Evolutionary conservation across 92 coral and sea anemone species (phyloP), one percentile per base, ranked within the genome.

Genomic region (Siderastrea radians): DNA sequence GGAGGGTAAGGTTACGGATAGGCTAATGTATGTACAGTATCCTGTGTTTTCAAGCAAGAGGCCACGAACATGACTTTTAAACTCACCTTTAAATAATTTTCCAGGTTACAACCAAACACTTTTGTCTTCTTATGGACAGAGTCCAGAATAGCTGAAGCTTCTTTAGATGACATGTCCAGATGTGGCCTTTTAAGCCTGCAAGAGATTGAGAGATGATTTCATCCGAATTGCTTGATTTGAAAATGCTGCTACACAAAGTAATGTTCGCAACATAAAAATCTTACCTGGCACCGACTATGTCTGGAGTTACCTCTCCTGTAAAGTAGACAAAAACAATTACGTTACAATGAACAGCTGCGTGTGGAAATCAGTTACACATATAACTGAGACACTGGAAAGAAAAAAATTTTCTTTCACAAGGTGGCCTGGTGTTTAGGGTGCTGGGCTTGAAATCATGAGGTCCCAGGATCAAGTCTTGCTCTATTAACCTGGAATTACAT

Each of bases 51-150:
- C n/a, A 49, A 14, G 3, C 4, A 71, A 71, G 19, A 46, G 17
- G 1, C 13, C 17, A 86, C 38, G 38, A 44, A 44, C 19, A 15
- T 58, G 11, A 4, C 1, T 45, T 1, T 3, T 4, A 26, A 11
- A n/a, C 73, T 64, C 77, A 97, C 98, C 94, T 94, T 95, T 13
- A 94, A 84, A 79, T 97, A 97, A 66, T 97, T 95, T 58, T 93
- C 95, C 74, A 97, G 64, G 73, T 92, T 97, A 74, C 99, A 95
- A 44, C 99, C 99, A 87, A 97, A 97, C 70, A 97, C 90, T 80
- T 95, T 96, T 70, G 98, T 94, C 80, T 97, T 97, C 96, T 94
- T 97, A 65, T 97, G 98, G 38, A 96, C 94, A 73, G 93, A 95
- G 55, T 88, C 89, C 46, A 97, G 83, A 67, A 97, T 92, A 14